These are phyloP conservation scores for Melitaea cinxia DNA, from an alignment of 1,140 invertebrate genomes.

Conservation along the genomic window DNA sequence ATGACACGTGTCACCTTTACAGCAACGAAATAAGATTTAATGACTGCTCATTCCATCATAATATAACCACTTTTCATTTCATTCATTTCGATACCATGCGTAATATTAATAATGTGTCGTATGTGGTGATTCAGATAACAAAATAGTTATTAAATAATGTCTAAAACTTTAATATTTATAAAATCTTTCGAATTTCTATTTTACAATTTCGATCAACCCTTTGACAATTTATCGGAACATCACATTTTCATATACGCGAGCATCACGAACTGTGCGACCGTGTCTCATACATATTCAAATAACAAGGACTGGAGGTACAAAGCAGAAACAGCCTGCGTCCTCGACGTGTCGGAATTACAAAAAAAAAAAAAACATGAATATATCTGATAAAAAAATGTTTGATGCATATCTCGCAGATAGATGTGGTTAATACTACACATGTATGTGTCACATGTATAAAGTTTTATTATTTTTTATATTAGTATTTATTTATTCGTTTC, in stretches of 20 bases:
- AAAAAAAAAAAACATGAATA: slow-evolving; percentile 67
- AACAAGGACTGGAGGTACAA: slow-evolving; percentile 61
- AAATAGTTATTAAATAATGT: neutral
- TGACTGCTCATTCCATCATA: too few relatives aligned
- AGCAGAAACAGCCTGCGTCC: slow-evolving; percentile 68
- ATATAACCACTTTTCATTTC: too few relatives aligned
- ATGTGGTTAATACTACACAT: too few relatives aligned
- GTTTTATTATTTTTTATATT: too few relatives aligned
- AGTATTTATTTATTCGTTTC: too few relatives aligned
- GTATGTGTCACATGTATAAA: too few relatives aligned
- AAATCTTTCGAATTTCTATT: slow-evolving; percentile 58
- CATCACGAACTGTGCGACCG: slow-evolving; percentile 61
- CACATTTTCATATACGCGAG: slow-evolving; percentile 76
- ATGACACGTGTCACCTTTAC: too few relatives aligned
- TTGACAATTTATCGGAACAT: slow-evolving; percentile 79
- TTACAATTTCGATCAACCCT: slow-evolving; percentile 73
- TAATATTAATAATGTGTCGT: too few relatives aligned
- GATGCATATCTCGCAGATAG: slow-evolving; percentile 47
- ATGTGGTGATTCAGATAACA: too few relatives aligned
- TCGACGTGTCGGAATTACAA: slow-evolving; percentile 71
- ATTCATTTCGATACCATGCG: too few relatives aligned
- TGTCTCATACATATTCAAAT: slow-evolving; percentile 79
- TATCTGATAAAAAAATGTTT: slow-evolving; percentile 63
- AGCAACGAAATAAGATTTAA: too few relatives aligned
- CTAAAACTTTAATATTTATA: neutral